Percentiles rank a stretch among this genome's conserved stretches.
These are phyloP conservation scores for Heterotilapia buettikoferi DNA, from an alignment of 2,113 vertebrate genomes.

Conservation along the genomic window DNA sequence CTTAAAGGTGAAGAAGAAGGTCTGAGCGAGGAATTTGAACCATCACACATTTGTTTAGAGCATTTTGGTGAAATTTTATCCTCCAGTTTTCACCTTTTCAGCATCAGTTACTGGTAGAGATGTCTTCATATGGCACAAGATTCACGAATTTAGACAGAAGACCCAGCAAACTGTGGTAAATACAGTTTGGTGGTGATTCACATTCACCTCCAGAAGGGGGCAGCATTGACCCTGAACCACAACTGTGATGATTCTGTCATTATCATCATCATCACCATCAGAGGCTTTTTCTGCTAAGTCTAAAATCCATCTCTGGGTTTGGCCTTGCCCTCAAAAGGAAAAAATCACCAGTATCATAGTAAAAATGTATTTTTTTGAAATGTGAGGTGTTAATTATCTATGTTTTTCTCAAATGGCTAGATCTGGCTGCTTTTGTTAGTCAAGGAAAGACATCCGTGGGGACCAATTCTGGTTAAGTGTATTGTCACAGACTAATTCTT, in stretches of 20 bases:
- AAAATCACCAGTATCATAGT: not conserved
- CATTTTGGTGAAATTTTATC: not conserved
- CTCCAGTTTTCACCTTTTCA: not conserved
- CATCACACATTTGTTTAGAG: not conserved
- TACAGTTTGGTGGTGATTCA: not conserved
- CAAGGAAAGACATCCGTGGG: not conserved
- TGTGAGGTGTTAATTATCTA: fast-evolving
- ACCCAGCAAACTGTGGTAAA: not conserved
- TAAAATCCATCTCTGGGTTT: fast-evolving
- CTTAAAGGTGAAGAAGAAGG: not conserved
- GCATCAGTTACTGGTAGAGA: fast-evolving
- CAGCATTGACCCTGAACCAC: not conserved
- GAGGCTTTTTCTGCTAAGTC: not conserved
- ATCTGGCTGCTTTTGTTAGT: not conserved
- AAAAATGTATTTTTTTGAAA: fast-evolving
- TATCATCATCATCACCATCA: fast-evolving
- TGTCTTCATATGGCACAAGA: not conserved
- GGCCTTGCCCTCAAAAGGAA: not conserved
- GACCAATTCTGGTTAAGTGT: not conserved
- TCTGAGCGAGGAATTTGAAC: fast-evolving
- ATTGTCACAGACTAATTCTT: not conserved
- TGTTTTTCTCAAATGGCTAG: not conserved
- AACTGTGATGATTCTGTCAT: not conserved
- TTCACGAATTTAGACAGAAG: not conserved
- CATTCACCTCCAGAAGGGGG: not conserved